Base-by-base conservation (phyloP, 2,113 vertebrate genomes). In the Argyrosomus japonicus region DNA sequence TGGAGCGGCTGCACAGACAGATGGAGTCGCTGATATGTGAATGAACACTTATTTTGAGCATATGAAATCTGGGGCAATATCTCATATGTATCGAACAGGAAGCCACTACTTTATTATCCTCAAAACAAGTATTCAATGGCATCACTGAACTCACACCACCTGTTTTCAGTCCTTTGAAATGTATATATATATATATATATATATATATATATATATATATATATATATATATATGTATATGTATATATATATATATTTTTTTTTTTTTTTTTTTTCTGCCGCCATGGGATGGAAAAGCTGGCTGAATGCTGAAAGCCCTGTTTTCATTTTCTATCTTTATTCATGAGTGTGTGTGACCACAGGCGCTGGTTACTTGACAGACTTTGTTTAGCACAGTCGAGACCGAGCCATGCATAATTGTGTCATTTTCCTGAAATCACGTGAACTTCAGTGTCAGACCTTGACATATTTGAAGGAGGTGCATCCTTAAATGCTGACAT, bases 161-260 rank as follows among this genome's bases (percentile, higher is more conserved):
- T 90, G 79, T 77, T 89, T 81, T 79, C 71, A 68, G 3, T 51
- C 53, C 69, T 89, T 85, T 88, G 83, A 83, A 88, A 88, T 63
- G 48, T 40, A 29, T 48, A 60, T 32, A 32, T 32, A 29, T 3
- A 6, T 32, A 40, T 8, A 7, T 36, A 8, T 8, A 7, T 32
- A 32, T 32, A 32, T 32, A 32, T 32, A 32, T 32, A 32, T 32
- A 32, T 32, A 32, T 32, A 5, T 32, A 32, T 32, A 32, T 32
- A 32, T 32, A 32, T 32, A 32, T 32, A 32, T 32, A 5, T 32
- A 5, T 32, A 32, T 32, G 5, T 32, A 32, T 32, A 32, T 5
- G 5, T 32, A 5, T 5, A 32, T 5, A n/a, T n/a, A n/a, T n/a
- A n/a, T n/a, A n/a, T n/a, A n/a, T n/a, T n/a, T n/a, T n/a, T n/a